Evolutionary conservation across 2,888 invertebrate genomes (phyloP).

Genomic region (Tinea pellionella): DNA sequence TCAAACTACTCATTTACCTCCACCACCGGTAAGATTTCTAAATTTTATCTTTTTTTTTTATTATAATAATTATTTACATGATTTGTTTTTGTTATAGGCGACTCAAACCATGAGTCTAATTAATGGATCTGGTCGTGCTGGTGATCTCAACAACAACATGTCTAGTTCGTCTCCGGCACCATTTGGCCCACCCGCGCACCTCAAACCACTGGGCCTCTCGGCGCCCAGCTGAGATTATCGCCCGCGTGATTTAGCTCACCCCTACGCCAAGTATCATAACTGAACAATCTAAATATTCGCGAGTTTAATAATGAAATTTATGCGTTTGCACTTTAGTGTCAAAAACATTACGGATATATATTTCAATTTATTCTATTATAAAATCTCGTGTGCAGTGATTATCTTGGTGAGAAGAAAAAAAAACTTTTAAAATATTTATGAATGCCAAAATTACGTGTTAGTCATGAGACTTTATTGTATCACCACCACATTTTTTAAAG

Average conservation of each 20-base stretch:
- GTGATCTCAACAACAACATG: slow-evolving; percentile 79
- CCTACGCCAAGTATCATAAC: slow-evolving; percentile 59
- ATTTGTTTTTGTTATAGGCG: not conserved
- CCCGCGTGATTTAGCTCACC: slow-evolving; percentile 56
- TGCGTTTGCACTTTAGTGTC: not conserved
- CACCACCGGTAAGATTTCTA: slow-evolving; percentile 66
- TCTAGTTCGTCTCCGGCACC: slow-evolving; percentile 62
- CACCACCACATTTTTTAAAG: not conserved
- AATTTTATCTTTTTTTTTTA: no score
- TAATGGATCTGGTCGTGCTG: slow-evolving; percentile 66
- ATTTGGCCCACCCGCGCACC: slow-evolving; percentile 63
- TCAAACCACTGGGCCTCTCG: slow-evolving; percentile 70
- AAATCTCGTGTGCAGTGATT: not conserved
- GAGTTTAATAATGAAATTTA: not conserved
- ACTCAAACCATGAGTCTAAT: slow-evolving; percentile 58
- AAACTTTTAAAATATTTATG: not conserved
- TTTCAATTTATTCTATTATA: not conserved
- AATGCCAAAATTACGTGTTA: slow-evolving; percentile 1
- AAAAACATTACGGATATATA: not conserved
- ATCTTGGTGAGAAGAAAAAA: not conserved
- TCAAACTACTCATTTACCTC: slow-evolving; percentile 72
- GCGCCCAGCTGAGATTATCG: slow-evolving; percentile 74
- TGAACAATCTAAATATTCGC: slow-evolving; percentile 24
- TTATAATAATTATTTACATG: no score
- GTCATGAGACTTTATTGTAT: not conserved